Evolutionary conservation across 2,888 invertebrate species (phyloP), one percentile per base, ranked within the genome.

Genomic region (Trichacis sp.): DNA sequence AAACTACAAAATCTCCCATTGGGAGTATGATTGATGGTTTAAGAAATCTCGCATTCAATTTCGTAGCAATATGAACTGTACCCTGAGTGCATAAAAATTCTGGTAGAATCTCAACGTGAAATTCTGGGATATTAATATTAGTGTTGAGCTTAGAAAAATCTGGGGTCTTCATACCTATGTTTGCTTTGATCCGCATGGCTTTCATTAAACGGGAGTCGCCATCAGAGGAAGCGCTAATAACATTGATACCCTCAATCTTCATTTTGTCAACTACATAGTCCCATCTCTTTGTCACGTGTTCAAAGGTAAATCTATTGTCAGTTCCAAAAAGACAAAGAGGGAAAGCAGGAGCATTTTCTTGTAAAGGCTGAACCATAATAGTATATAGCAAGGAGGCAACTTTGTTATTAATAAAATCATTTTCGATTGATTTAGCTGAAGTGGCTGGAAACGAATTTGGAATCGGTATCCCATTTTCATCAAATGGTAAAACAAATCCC

Each of bases 61-160:
- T 75, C 12, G 74, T 70, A 12, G 69, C 71, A 30, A 74, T 68
- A 59, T 75, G 75, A 36, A 76, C 66, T 8, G 68, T 70, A 62
- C 75, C 74, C 11, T 33, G 33, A 33, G 33, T 33, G 11, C 33
- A 33, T 3, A 33, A 11, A 9, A 33, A 33, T 2, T 2, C 2
- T 11, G 33, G 33, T n/a, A 33, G 11, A 2, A 9, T n/a, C 2
- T 3, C 2, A 11, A n/a, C 33, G 11, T 33, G 33, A n/a, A 33
- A 33, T 9, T n/a, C 33, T n/a, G 33, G 33, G n/a, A n/a, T n/a
- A n/a, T n/a, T n/a, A 6, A 33, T 33, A 6, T 3, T 11, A 33
- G 11, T 11, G 2, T 33, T n/a, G 2, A 11, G 11, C 2, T n/a
- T 33, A 2, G n/a, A 2, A 2, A 33, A 33, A 33, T 69, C 73